Conservation (phyloP, 1,140 invertebrate species). For the Leguminivora glycinivorella region DNA sequence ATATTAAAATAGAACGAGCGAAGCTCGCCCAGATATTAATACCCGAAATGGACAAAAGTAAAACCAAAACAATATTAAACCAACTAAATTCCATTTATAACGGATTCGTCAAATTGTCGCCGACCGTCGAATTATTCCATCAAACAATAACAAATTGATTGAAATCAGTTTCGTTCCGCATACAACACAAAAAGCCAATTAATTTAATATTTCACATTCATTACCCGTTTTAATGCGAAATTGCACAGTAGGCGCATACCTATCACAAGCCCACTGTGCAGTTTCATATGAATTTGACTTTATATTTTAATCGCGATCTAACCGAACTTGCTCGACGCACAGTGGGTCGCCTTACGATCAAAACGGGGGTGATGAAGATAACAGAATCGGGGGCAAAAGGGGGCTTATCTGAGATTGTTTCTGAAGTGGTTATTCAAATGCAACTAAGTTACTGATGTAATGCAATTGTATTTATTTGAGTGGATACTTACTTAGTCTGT, state of each 20-base stretch:
- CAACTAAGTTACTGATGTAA: constrained; percentile 38
- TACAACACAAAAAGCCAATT: constrained; percentile 38
- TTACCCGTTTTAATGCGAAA: constrained; percentile 31
- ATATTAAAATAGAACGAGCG: too few species aligned
- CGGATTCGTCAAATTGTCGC: constrained; percentile 45
- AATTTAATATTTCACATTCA: constrained; percentile 40
- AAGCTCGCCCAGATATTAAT: too few species aligned
- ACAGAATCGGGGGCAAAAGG: constrained; percentile 35
- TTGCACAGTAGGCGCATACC: constrained; percentile 3
- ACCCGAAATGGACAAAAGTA: background rate
- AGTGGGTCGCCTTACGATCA: constrained; percentile 1
- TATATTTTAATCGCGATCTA: background rate
- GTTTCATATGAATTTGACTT: background rate
- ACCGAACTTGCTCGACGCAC: background rate
- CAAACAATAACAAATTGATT: constrained; percentile 55
- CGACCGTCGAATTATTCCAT: constrained; percentile 46
- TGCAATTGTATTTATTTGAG: constrained; percentile 28
- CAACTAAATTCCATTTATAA: constrained; percentile 30
- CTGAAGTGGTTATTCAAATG: constrained; percentile 52
- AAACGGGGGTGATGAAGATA: constrained; percentile 21
- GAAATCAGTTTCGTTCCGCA: constrained; percentile 42
- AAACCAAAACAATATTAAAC: background rate
- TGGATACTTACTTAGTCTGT: constrained; percentile 25
- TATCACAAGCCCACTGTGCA: background rate
- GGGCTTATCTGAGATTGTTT: constrained; percentile 57